Conservation (phyloP, 2,113 vertebrate species). For the Tragelaphus buxtoni region DNA sequence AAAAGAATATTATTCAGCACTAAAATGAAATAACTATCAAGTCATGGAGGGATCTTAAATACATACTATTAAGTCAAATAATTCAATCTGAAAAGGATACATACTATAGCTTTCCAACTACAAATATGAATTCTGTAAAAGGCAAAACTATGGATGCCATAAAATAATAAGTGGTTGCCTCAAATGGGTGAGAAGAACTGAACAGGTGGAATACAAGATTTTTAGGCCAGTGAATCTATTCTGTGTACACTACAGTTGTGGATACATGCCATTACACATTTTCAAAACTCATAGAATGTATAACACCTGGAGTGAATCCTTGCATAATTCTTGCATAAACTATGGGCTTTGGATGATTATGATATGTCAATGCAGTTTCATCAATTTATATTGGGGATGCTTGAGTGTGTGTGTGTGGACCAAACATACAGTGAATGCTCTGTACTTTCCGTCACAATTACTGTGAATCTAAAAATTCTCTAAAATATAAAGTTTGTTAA, state of each 20-base stretch:
- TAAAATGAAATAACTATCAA: neutral
- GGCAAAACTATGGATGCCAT: neutral
- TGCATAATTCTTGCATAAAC: accelerated
- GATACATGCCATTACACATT: neutral
- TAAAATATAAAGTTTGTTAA: neutral
- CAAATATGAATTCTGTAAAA: neutral
- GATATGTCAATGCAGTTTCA: neutral
- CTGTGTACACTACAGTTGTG: neutral
- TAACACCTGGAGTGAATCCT: neutral
- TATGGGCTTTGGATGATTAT: neutral
- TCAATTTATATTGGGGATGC: accelerated
- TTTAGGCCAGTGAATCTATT: neutral
- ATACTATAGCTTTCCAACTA: neutral
- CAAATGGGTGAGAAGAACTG: neutral
- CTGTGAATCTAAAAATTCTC: neutral
- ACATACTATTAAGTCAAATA: neutral
- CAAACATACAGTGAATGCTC: neutral
- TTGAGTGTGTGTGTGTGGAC: neutral
- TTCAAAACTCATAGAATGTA: neutral
- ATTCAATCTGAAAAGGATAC: neutral
- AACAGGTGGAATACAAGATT: neutral
- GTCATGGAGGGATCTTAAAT: neutral
- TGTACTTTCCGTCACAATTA: neutral
- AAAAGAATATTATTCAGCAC: neutral
- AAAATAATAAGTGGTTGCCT: neutral